A percentile compares a stretch with the other conserved stretches of the same genome.
These are phyloP conservation scores for Acleris laterana DNA, from an alignment of 2,888 invertebrate species.

Conservation along the genomic window DNA sequence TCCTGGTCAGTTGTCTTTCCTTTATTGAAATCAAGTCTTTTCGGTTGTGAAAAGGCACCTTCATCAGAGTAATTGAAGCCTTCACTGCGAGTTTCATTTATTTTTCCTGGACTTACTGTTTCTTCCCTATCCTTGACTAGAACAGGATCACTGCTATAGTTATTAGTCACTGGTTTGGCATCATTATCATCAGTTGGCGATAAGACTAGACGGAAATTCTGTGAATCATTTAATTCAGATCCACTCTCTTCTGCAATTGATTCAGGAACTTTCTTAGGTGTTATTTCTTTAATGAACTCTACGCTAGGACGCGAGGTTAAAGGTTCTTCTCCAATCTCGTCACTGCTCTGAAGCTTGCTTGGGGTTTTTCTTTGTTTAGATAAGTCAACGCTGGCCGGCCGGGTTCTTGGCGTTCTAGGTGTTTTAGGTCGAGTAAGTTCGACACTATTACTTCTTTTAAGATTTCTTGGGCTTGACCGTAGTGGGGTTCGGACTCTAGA, in stretches of 20 bases:
- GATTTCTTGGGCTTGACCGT: conserved; percentile 66
- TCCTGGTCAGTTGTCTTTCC: conserved; percentile 73
- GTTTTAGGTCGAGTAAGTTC: conserved; percentile 63
- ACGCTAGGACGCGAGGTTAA: conserved; percentile 56
- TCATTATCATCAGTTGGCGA: conserved; percentile 64
- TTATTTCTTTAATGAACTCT: conserved; percentile 61
- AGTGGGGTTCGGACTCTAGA: conserved; percentile 62
- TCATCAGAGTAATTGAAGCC: conserved; percentile 64
- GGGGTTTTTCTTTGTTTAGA: conserved; percentile 62
- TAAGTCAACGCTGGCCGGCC: conserved; percentile 72
- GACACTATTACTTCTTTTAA: conserved; percentile 73
- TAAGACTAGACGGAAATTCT: conserved; percentile 68
- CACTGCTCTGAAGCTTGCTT: conserved; percentile 48
- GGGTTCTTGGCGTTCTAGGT: conserved; percentile 67
- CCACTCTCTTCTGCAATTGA: conserved; percentile 61
- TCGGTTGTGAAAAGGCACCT: conserved; percentile 56
- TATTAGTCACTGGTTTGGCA: conserved; percentile 43
- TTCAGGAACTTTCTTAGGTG: conserved; percentile 55
- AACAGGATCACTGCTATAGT: conserved; percentile 64
- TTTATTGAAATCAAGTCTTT: conserved; percentile 53
- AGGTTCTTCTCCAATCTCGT: conserved; percentile 45
- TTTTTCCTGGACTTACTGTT: conserved; percentile 55
- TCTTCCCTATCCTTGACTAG: conserved; percentile 59
- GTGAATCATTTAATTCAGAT: conserved; percentile 71
- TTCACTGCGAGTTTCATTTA: conserved; percentile 62